Conservation (phyloP, 2,888 invertebrate species). For the Acleris laterana region DNA sequence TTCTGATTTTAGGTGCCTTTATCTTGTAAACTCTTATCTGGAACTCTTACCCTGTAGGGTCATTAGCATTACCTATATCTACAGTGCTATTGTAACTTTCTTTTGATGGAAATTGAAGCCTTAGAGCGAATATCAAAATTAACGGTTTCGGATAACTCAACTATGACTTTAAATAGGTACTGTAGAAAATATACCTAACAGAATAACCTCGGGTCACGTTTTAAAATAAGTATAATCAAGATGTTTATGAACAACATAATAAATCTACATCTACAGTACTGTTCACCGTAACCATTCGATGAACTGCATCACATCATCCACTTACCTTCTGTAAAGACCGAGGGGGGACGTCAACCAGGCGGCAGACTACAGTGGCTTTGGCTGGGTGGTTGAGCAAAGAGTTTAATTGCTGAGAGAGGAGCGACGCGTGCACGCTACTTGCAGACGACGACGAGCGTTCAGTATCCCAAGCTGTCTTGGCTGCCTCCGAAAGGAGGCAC, state of each 20-base stretch:
- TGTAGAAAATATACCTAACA: neutral
- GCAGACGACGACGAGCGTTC: constrained; percentile 87
- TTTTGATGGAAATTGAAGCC: too few species aligned
- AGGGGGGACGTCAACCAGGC: constrained; percentile 93
- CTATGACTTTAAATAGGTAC: too few species aligned
- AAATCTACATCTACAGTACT: constrained; percentile 27
- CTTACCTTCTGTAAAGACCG: constrained; percentile 86
- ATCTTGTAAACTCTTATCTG: too few species aligned
- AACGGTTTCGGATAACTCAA: too few species aligned
- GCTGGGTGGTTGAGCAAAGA: constrained; percentile 93
- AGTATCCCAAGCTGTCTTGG: constrained; percentile 89
- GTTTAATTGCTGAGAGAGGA: constrained; percentile 82
- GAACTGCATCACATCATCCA: constrained; percentile 62
- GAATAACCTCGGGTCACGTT: neutral
- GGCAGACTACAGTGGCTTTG: constrained; percentile 94
- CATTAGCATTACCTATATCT: too few species aligned
- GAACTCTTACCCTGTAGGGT: too few species aligned
- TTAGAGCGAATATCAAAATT: neutral
- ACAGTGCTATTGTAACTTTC: too few species aligned
- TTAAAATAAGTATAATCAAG: neutral
- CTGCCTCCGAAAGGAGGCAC: constrained; percentile 92
- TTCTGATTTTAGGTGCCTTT: too few species aligned
- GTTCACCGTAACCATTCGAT: constrained; percentile 60
- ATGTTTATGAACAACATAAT: constrained; percentile 20
- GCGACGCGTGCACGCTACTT: constrained; percentile 90